Percentiles rank a stretch among this genome's conserved stretches.
Conservation (phyloP, 1,140 invertebrate genomes). For the Theocolax elegans region DNA sequence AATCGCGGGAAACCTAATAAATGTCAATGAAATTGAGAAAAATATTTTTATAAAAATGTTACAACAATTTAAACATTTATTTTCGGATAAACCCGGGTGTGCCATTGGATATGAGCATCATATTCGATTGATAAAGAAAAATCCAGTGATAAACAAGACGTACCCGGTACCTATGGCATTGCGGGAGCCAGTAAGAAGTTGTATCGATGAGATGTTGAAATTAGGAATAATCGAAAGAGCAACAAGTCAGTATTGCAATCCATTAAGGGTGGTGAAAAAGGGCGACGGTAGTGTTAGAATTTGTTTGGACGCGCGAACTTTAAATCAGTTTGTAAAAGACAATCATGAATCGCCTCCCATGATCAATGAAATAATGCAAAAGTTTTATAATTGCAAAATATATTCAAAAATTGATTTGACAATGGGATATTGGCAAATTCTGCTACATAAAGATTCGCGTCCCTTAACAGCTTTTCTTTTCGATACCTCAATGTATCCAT, state of each 20-base stretch:
- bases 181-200: neutral
- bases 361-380: neutral
- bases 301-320: neutral
- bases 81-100: neutral
- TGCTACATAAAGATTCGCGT: neutral
- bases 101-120: neutral
- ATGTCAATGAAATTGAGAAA: too few species aligned
- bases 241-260: neutral
- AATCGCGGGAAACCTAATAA: too few species aligned
- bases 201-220: too few species aligned
- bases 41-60: too few species aligned
- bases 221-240: neutral
- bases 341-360: neutral
- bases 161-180: neutral
- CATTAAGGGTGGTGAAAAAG: neutral
- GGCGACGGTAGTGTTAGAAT: neutral
- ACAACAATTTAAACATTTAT: too few species aligned
- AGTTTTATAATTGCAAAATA: neutral
- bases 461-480: neutral
- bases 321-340: too few species aligned
- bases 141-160: neutral
- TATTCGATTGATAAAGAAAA: too few species aligned
- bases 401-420: too few species aligned
- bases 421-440: neutral
- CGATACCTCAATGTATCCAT: conserved; percentile 34